Percentiles rank a stretch among this genome's conserved stretches.
These are phyloP conservation scores for Heteromurus nitidus DNA, from an alignment of 2,888 invertebrate species.

Conservation along the genomic window DNA sequence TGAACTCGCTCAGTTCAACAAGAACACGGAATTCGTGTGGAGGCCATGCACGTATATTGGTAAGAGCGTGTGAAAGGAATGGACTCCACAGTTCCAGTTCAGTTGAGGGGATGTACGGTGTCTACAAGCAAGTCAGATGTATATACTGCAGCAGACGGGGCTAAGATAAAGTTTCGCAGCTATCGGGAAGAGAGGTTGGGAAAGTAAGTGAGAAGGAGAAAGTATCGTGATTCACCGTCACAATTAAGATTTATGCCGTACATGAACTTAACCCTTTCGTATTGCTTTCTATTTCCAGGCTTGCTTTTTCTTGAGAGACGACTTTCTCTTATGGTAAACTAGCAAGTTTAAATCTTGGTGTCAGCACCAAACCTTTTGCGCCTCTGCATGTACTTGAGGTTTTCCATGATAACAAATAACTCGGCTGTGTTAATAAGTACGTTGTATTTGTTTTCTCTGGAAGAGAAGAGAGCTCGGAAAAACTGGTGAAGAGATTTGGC, in stretches of 20 bases:
- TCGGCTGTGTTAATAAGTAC: not conserved
- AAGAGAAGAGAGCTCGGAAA: not conserved
- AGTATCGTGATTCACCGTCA: slow-evolving; percentile 30
- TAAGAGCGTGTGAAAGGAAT: too few relatives aligned
- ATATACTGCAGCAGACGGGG: too few relatives aligned
- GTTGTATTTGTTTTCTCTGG: not conserved
- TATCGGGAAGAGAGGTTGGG: not conserved
- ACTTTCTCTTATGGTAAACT: not conserved
- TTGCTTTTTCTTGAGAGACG: not conserved
- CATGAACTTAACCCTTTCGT: slow-evolving; percentile 38
- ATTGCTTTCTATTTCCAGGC: slow-evolving; percentile 1
- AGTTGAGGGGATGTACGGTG: too few relatives aligned
- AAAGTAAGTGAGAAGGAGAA: not conserved
- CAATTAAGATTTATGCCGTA: slow-evolving; percentile 53
- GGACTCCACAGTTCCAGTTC: too few relatives aligned
- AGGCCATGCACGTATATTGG: too few relatives aligned
- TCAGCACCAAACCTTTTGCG: slow-evolving; percentile 16
- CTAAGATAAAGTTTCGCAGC: not conserved
- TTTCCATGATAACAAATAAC: not conserved
- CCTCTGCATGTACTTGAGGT: slow-evolving; percentile 26
- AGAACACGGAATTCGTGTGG: too few relatives aligned
- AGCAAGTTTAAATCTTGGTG: slow-evolving; percentile 19
- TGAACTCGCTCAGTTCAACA: too few relatives aligned
- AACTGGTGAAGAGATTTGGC: not conserved
- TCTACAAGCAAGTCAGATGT: too few relatives aligned